Evolutionary conservation across 2,888 invertebrate species (phyloP), one percentile per base, ranked within the genome.

Genomic region (Allophyes oxyacanthae): DNA sequence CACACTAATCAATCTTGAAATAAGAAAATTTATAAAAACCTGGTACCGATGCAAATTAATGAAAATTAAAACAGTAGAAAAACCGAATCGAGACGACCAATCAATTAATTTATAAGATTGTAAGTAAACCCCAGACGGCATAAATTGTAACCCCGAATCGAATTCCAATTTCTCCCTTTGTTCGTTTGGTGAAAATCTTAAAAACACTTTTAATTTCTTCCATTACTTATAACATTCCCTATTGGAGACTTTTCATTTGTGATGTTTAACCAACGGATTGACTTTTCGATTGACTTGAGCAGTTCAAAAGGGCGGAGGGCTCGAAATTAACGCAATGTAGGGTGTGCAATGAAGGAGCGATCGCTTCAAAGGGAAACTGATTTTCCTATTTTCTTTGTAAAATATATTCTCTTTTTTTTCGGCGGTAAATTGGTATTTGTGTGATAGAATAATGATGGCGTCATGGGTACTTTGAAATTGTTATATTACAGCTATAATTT

Each of bases 201-300:
- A 86, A 88, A 91, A 92, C 88, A 92, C 89, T 92, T 91, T 91
- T 85, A 78, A 85, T 87, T 88, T 87, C 88, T 88, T 85, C 89
- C 90, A 92, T 93, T 90, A 92, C 89, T 92, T 91, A 88, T 89
- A 91, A 91, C 88, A 90, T 92, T 89, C 87, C 77, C 82, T 83
- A 86, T 86, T 78, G 83, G 83, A 85, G 91, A 90, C 89, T 92
- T 93, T 91, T 91, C 92, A 91, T 92, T 92, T 91, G 85, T 86
- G 85, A 90, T 92, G 91, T 92, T 92, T 92, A 92, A 92, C 92
- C 89, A 89, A 90, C 88, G 90, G 89, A 89, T 91, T 90, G 91
- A 88, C 90, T 92, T 93, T 88, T 88, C 92, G 91, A 90, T 91
- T 92, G 92, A 92, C 89, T 91, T 88, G 92, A 91, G 88, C 86